These are phyloP conservation scores for Physocephala rufipes DNA, from an alignment of 2,888 invertebrate species.

Conservation along the genomic window DNA sequence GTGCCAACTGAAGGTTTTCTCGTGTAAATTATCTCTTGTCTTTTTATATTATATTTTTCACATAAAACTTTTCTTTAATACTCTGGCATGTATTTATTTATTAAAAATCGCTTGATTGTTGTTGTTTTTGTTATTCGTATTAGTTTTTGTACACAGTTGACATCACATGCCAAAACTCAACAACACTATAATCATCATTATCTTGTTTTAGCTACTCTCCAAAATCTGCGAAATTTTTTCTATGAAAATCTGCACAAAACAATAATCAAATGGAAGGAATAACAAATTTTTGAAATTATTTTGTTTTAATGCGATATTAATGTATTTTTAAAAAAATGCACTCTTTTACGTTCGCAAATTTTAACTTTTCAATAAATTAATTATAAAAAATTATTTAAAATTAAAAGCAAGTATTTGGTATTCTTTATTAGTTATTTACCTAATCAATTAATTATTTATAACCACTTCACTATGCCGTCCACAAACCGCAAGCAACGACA, in stretches of 20 bases:
- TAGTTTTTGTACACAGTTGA: not conserved
- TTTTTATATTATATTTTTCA: conserved; percentile 28
- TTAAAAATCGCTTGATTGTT: conserved; percentile 6
- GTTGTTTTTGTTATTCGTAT: not conserved
- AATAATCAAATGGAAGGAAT: not conserved
- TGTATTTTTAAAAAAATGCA: too few relatives aligned
- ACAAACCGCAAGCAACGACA: conserved; percentile 42
- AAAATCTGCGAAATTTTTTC: conserved; percentile 18
- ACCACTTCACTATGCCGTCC: not conserved
- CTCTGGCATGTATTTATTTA: not conserved
- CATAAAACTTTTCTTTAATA: conserved; percentile 14
- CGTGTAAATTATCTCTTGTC: conserved; percentile 20
- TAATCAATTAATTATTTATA: not conserved
- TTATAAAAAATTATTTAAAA: not conserved
- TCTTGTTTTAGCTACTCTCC: conserved; percentile 14
- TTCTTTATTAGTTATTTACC: not conserved
- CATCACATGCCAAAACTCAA: not conserved
- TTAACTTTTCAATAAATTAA: too few relatives aligned
- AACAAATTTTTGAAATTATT: not conserved
- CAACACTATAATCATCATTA: conserved; percentile 9
- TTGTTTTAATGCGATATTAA: too few relatives aligned
- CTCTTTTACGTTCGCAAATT: too few relatives aligned
- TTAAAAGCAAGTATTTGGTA: not conserved
- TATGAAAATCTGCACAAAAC: conserved; percentile 3
- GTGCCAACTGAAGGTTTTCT: conserved; percentile 17